Percentiles rank a stretch among this genome's conserved stretches.
phyloP scores from a whole-genome alignment of 1,140 invertebrate species.

The Lutraria rhynchaena region DNA sequence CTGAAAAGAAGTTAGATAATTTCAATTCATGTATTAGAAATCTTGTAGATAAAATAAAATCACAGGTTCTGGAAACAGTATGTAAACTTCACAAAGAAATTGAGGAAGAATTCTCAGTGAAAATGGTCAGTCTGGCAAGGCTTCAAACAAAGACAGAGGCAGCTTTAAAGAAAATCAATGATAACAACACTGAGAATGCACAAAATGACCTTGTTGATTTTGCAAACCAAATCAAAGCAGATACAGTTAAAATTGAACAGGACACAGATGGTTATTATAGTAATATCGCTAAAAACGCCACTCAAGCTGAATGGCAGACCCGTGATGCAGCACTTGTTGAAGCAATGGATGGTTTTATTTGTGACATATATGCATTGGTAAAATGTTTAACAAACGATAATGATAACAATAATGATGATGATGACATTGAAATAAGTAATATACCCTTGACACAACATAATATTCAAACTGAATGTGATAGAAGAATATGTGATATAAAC shows the following conservation, averaged over 20 bases:
- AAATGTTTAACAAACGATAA: not conserved
- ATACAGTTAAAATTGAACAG: not conserved
- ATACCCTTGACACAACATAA: not conserved
- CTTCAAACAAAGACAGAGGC: not conserved
- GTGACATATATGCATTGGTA: conserved; percentile 1
- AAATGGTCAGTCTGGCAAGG: not conserved
- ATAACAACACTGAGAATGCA: not conserved
- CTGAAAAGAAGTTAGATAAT: not conserved
- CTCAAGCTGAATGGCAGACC: not conserved
- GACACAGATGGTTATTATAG: not conserved
- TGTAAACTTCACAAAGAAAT: not conserved
- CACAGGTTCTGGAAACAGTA: not conserved
- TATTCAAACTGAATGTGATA: not conserved
- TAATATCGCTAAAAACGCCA: not conserved
- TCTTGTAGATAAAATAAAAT: not conserved
- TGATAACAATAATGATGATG: too few species aligned
- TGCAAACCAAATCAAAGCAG: not conserved
- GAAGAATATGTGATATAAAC: conserved; percentile 23
- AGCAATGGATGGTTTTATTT: conserved; percentile 8
- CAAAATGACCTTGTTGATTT: too few species aligned
- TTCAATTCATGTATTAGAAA: not conserved
- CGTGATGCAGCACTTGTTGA: not conserved
- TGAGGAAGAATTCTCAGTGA: not conserved
- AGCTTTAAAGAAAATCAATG: not conserved
- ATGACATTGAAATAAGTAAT: too few species aligned